Evolutionary conservation across 2,888 invertebrate genomes (phyloP), one percentile per base, ranked within the genome.

Genomic region (Glaucopsyche alexis): DNA sequence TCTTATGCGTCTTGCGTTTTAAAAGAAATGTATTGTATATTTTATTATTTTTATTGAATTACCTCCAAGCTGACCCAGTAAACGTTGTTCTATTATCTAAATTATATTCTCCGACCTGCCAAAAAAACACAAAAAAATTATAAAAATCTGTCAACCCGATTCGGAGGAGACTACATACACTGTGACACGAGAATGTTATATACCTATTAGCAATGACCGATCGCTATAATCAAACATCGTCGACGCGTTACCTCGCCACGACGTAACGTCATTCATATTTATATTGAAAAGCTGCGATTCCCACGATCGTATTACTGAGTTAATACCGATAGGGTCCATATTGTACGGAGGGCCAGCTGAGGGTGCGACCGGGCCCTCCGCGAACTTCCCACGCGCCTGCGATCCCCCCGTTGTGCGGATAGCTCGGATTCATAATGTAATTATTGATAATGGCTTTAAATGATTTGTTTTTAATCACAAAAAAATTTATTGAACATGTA

Each of bases 331-430:
- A 60, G 60, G 60, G 60, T 60, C 29, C 60, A 60, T 60, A 60
- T 60, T 38, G 60, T 38, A 4, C 55, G 55, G 60, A 60, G 60
- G 60, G 60, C 38, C 60, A 29, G 16, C 16, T 7, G 29, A 38
- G 60, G 60, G 60, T 60, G 60, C 60, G 60, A 60, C 60, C 60
- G 29, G 60, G 60, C 29, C 60, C 29, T 60, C 60, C 11, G 60
- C 29, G 29, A 5, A 38, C 29, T 60, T 60, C 60, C 60, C 60
- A 60, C 60, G 60, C 60, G 29, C 60, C 60, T 60, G 60, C 13
- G 2, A 29, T 60, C 60, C 60, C 60, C 60, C 60, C 13, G 19
- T 11, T 1, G 29, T 60, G 60, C 60, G 60, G 29, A 60, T 60
- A 60, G 60, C 29, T 38, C 60, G 16, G 55, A 60, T 60, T 60